Evolutionary conservation across 2,113 vertebrate species (phyloP).

Genomic region (Notothenia coriiceps): DNA sequence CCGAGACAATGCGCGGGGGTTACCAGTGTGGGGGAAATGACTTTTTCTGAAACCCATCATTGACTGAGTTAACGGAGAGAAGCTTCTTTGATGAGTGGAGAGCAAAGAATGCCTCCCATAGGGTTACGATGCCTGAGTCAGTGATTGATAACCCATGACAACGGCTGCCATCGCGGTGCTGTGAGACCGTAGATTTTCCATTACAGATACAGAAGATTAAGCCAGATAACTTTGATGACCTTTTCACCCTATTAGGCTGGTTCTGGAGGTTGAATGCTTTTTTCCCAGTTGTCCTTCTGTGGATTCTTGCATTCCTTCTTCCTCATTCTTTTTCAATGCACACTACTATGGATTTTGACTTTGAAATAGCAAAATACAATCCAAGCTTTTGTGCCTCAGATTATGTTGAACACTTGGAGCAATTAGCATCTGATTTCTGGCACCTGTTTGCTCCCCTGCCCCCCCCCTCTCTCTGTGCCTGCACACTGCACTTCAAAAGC

Average conservation of each 20-base stretch:
- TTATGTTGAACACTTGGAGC: neutral
- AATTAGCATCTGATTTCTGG: conserved; percentile 25
- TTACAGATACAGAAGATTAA: conserved; percentile 78
- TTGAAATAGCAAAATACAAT: neutral
- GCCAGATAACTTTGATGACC: conserved; percentile 60
- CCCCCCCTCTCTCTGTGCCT: neutral
- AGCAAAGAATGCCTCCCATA: conserved; percentile 70
- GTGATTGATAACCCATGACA: conserved; percentile 76
- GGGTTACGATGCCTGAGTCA: conserved; percentile 56
- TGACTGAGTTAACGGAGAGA: conserved; percentile 78
- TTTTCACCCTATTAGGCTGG: conserved; percentile 48
- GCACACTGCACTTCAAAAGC: neutral
- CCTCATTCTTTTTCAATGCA: neutral
- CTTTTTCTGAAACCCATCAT: conserved; percentile 77
- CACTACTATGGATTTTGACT: neutral
- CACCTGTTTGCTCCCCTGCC: conserved; percentile 12
- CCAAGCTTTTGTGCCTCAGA: neutral
- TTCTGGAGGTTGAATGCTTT: conserved; percentile 3
- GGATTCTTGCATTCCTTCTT: neutral
- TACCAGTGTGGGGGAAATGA: conserved; percentile 70
- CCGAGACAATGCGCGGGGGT: conserved; percentile 36
- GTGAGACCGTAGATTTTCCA: conserved; percentile 55
- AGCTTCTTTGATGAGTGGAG: conserved; percentile 69
- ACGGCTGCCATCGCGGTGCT: conserved; percentile 35
- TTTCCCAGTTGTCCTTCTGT: neutral